A percentile compares a stretch with the other conserved stretches of the same genome.
phyloP scores from a whole-genome alignment of 2,888 invertebrate genomes.

The Parasteatoda lunata region DNA sequence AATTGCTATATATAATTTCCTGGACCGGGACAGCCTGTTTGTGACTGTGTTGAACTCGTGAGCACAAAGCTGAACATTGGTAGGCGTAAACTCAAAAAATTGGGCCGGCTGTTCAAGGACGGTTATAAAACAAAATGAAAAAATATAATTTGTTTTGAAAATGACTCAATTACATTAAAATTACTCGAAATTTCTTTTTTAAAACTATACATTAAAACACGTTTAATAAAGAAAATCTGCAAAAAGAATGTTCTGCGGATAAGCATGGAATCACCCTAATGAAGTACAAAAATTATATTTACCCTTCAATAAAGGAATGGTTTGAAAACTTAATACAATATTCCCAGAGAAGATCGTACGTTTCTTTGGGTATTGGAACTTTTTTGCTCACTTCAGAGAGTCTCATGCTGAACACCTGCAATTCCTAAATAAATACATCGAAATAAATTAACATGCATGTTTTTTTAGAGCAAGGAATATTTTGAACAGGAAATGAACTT shows the following conservation, averaged over 20 bases:
- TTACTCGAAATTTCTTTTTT: too few species aligned
- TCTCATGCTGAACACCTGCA: conserved; percentile 85
- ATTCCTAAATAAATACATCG: conserved; percentile 76
- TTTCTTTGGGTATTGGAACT: conserved; percentile 83
- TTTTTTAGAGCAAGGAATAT: not conserved
- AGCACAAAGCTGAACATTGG: too few species aligned
- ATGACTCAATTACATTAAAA: too few species aligned
- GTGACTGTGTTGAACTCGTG: too few species aligned
- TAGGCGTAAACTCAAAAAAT: too few species aligned
- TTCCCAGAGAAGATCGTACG: conserved; percentile 86
- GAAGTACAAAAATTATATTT: conserved; percentile 50
- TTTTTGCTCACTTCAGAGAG: conserved; percentile 82
- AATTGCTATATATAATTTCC: too few species aligned
- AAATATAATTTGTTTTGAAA: too few species aligned
- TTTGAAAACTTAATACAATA: conserved; percentile 89
- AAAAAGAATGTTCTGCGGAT: not conserved
- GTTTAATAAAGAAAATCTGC: not conserved
- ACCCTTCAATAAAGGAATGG: conserved; percentile 94
- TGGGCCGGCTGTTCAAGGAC: too few species aligned
- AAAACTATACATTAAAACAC: not conserved
- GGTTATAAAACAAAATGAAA: too few species aligned
- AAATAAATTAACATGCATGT: not conserved
- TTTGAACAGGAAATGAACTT: conserved; percentile 3
- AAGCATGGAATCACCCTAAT: not conserved
- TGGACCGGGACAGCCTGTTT: too few species aligned